phyloP scores from a whole-genome alignment of 2,888 invertebrate genomes.

The Phalangium opilio region DNA sequence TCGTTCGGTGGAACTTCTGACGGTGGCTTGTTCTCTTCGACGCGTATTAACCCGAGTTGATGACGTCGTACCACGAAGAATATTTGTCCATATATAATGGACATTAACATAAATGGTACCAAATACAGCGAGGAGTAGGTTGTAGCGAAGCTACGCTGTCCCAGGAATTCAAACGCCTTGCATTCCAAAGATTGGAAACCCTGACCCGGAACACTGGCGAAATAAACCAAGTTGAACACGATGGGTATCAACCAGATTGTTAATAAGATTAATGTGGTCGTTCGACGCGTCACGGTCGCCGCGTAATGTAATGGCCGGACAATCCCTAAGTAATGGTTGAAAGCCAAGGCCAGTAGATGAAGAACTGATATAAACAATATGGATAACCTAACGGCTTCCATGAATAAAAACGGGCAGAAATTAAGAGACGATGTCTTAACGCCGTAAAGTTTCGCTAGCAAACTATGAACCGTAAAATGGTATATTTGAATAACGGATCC shows the following conservation, averaged over 20 bases:
- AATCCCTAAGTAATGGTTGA: slow-evolving; percentile 51
- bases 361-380: slow-evolving; percentile 45
- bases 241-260: slow-evolving; percentile 43
- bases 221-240: slow-evolving; percentile 37
- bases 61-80: slow-evolving; percentile 41
- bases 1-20: no score
- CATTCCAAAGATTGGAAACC: slow-evolving; percentile 23
- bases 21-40: not conserved
- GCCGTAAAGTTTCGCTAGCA: slow-evolving; percentile 32
- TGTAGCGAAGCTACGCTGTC: slow-evolving; percentile 34
- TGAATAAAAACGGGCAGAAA: slow-evolving; percentile 24
- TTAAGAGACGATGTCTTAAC: slow-evolving; percentile 29
- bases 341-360: slow-evolving; percentile 45
- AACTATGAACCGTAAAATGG: slow-evolving; percentile 40
- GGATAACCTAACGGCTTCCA: slow-evolving; percentile 38
- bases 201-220: slow-evolving; percentile 35
- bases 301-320: slow-evolving; percentile 45
- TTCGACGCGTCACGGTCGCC: slow-evolving; percentile 40
- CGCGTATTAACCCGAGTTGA: slow-evolving; percentile 26
- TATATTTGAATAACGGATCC: slow-evolving; percentile 39
- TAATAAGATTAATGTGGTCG: slow-evolving; percentile 36
- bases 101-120: slow-evolving; percentile 42
- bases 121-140: slow-evolving; percentile 41
- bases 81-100: slow-evolving; percentile 44
- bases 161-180: slow-evolving; percentile 27